phyloP scores from a whole-genome alignment of 2,888 invertebrate genomes.

The Noctua janthina region DNA sequence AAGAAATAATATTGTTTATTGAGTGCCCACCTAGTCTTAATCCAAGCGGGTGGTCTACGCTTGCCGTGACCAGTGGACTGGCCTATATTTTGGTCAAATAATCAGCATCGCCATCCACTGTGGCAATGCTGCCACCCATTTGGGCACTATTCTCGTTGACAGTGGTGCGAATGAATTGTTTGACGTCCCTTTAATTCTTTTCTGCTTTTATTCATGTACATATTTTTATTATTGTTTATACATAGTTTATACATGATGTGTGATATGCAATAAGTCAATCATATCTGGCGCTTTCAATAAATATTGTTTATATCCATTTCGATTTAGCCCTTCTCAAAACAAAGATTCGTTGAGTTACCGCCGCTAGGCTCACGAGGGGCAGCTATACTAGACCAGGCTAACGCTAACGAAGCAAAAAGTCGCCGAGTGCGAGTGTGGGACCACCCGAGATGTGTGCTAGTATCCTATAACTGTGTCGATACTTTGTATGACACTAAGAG shows the following conservation, averaged over 20 bases:
- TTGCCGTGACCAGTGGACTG: too few species aligned
- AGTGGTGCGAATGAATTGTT: neutral
- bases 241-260: neutral
- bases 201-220: neutral
- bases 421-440: neutral
- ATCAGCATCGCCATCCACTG: neutral
- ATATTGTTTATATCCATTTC: neutral
- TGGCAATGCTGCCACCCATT: neutral
- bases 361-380: neutral
- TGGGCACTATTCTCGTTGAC: neutral
- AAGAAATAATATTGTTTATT: neutral
- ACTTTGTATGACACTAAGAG: neutral
- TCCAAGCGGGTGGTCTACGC: neutral
- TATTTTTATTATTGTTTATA: neutral
- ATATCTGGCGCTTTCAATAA: neutral
- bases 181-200: neutral
- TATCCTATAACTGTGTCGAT: neutral
- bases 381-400: neutral
- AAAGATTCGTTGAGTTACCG: neutral
- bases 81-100: neutral
- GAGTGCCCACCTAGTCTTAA: neutral
- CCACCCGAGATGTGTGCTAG: slow-evolving; percentile 8
- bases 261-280: neutral
- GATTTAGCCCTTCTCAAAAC: neutral
- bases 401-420: slow-evolving; percentile 13